Evolutionary conservation across 1,140 invertebrate species (phyloP).

Genomic region (Neodiprion lecontei): DNA sequence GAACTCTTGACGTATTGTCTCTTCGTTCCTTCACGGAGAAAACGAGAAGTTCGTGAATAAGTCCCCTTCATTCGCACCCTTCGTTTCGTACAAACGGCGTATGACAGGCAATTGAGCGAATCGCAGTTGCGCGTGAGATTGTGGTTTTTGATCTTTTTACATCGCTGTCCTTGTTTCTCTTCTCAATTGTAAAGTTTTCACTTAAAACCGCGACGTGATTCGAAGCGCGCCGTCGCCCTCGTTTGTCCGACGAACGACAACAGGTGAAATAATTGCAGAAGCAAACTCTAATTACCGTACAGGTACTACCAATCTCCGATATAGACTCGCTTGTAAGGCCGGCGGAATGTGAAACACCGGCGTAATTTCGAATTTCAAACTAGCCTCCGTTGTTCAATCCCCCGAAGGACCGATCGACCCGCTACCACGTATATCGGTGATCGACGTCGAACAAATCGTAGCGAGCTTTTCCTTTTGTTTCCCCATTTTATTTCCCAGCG

Average conservation of each 20-base stretch:
- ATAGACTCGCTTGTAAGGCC: not conserved
- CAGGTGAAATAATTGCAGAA: not conserved
- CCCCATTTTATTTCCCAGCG: not conserved
- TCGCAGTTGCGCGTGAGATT: too few relatives aligned
- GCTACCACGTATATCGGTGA: not conserved
- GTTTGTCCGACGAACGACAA: not conserved
- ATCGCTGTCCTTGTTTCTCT: too few relatives aligned
- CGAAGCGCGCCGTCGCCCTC: not conserved
- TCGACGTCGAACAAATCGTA: not conserved
- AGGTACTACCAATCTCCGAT: not conserved
- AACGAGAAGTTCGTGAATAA: not conserved
- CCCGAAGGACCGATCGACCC: not conserved
- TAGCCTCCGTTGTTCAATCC: not conserved
- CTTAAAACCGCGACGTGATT: not conserved
- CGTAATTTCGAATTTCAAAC: not conserved
- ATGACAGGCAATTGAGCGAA: too few relatives aligned
- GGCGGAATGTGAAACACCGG: not conserved
- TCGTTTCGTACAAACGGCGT: not conserved
- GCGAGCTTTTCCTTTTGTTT: not conserved
- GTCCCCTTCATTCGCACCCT: not conserved
- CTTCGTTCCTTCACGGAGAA: slow-evolving; percentile 5
- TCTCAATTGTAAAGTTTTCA: not conserved
- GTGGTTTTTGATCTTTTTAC: too few relatives aligned
- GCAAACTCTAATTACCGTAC: not conserved
- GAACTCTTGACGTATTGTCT: slow-evolving; percentile 43